A percentile compares a stretch with the other conserved stretches of the same genome.
Conservation (phyloP, 1,140 invertebrate genomes). For the Sarcophaga peregrina region DNA sequence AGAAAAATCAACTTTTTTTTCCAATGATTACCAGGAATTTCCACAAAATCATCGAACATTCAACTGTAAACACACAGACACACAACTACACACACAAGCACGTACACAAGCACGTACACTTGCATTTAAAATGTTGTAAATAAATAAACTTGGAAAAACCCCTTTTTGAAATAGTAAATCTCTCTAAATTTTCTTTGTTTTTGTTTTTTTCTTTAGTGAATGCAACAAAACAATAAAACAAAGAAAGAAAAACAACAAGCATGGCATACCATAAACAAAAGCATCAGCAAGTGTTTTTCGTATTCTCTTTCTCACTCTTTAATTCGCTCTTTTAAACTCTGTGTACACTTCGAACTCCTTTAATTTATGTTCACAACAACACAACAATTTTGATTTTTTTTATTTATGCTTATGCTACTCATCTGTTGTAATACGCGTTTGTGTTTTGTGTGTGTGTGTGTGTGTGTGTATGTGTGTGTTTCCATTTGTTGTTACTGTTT, state of each 20-base stretch:
- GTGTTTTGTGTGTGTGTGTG: neutral
- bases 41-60: conserved; percentile 15
- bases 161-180: neutral
- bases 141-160: neutral
- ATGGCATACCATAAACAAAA: neutral
- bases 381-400: neutral
- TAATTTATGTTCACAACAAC: neutral
- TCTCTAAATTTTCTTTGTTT: neutral
- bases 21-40: conserved; percentile 3
- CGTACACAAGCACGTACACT: neutral
- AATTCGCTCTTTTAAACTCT: no score
- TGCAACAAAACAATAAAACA: neutral
- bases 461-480: neutral
- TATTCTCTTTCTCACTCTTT: neutral
- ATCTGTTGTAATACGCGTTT: neutral
- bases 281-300: neutral
- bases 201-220: neutral
- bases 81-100: neutral
- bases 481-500: conserved; percentile 8
- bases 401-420: neutral
- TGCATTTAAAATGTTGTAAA: neutral
- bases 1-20: neutral
- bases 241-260: neutral
- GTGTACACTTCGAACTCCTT: no score
- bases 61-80: neutral